phyloP scores from a whole-genome alignment of 2,113 vertebrate species.

The Choloepus hoffmanni region DNA sequence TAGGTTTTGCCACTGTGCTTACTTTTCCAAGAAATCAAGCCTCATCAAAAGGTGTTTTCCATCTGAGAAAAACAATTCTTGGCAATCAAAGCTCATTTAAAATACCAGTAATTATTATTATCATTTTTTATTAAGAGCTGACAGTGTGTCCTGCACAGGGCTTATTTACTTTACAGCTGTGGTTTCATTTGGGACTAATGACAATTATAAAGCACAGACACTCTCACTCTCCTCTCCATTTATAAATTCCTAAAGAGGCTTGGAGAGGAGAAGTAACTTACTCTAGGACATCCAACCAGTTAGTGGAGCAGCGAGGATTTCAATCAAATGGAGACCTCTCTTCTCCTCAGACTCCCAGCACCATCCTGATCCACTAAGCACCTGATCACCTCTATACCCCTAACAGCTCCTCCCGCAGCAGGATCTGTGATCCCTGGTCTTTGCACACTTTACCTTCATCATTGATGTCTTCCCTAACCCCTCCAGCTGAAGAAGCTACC shows the following conservation, averaged over 20 bases:
- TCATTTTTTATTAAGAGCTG: neutral
- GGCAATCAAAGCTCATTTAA: neutral
- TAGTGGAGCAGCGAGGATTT: neutral
- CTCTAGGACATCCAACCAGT: neutral
- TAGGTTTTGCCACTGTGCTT: neutral
- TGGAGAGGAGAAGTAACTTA: neutral
- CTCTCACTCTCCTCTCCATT: neutral
- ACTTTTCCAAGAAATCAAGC: neutral
- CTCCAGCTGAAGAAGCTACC: neutral
- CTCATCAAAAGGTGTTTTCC: neutral
- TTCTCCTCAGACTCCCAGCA: neutral
- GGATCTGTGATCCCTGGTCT: rapidly evolving
- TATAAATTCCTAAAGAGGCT: neutral
- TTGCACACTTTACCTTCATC: neutral
- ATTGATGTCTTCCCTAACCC: neutral
- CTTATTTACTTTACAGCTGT: neutral
- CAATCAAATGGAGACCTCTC: neutral
- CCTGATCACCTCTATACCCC: neutral
- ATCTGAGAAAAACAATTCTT: neutral
- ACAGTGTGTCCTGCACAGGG: rapidly evolving
- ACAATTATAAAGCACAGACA: neutral
- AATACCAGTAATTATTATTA: neutral
- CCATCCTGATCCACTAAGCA: neutral
- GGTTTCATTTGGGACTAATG: neutral
- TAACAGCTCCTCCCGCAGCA: neutral